Evolutionary conservation across 2,797 vertebrate genomes (phyloP).

Genomic region (Odontamblyopus lacepedii): DNA sequence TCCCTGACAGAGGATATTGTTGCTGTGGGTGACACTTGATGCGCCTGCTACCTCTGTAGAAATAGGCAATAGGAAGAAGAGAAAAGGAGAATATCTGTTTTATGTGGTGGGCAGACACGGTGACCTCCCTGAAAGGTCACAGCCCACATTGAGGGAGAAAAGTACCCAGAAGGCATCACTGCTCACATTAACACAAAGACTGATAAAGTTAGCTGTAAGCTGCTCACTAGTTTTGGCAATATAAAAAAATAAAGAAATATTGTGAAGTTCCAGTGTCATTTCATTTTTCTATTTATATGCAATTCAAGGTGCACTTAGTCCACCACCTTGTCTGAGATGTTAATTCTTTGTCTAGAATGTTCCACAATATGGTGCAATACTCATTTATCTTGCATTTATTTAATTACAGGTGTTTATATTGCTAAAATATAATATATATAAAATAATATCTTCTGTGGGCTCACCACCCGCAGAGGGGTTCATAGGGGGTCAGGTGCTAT

Average conservation of each 20-base stretch:
- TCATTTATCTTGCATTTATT: no score
- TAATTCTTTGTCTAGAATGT: no score
- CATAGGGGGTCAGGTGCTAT: no score
- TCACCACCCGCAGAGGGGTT: no score
- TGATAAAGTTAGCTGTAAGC: neutral
- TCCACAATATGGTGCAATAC: no score
- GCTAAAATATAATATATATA: no score
- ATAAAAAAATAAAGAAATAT: slow-evolving; percentile 1
- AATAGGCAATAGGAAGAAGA: slow-evolving; percentile 59
- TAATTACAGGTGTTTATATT: no score
- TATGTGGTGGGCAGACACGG: slow-evolving; percentile 54
- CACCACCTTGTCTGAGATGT: no score
- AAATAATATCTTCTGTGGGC: no score
- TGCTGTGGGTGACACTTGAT: slow-evolving; percentile 67
- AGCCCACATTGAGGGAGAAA: slow-evolving; percentile 18
- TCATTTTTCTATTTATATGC: neutral
- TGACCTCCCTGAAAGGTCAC: slow-evolving; percentile 57
- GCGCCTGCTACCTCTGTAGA: slow-evolving; percentile 41
- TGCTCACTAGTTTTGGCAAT: neutral
- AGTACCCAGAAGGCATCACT: slow-evolving; percentile 27
- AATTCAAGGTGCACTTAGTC: no score
- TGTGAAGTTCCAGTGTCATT: neutral
- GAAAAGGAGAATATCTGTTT: slow-evolving; percentile 57
- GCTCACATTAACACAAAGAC: neutral
- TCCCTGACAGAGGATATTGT: slow-evolving; percentile 71